These are phyloP conservation scores for Gymnodraco acuticeps DNA, from an alignment of 2,797 vertebrate genomes.

Conservation along the genomic window DNA sequence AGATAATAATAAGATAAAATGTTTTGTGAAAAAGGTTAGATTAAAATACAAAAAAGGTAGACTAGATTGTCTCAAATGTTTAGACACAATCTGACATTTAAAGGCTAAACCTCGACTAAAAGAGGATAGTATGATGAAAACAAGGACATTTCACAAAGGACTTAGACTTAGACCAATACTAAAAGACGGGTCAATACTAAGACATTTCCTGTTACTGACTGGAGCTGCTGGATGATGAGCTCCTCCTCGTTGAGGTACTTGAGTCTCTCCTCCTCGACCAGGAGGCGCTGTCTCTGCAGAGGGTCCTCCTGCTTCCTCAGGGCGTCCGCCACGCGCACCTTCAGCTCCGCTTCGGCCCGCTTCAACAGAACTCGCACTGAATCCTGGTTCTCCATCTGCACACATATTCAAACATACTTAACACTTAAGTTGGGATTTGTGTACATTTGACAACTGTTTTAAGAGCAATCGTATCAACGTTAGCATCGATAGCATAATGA, in stretches of 20 bases:
- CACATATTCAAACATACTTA: neutral
- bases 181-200: too few species aligned
- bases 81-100: too few species aligned
- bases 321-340: constrained; percentile 92
- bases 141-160: too few species aligned
- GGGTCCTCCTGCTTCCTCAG: constrained; percentile 97
- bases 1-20: too few species aligned
- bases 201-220: constrained; percentile 84
- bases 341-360: constrained; percentile 94
- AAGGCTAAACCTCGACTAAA: too few species aligned
- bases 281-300: constrained; percentile 95
- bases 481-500: constrained; percentile 11
- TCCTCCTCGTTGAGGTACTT: constrained; percentile 99
- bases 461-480: constrained; percentile 6
- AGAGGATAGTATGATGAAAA: too few species aligned
- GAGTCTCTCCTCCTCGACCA: constrained; percentile 98
- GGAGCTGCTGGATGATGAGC: constrained; percentile 97
- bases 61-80: too few species aligned
- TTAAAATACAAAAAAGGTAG: too few species aligned
- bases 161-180: too few species aligned
- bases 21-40: too few species aligned
- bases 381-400: constrained; percentile 95
- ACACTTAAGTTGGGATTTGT: neutral
- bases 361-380: constrained; percentile 92
- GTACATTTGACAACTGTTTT: constrained; percentile 14